phyloP scores from a whole-genome alignment of 1,140 invertebrate species.

The Platorchestia sp. region DNA sequence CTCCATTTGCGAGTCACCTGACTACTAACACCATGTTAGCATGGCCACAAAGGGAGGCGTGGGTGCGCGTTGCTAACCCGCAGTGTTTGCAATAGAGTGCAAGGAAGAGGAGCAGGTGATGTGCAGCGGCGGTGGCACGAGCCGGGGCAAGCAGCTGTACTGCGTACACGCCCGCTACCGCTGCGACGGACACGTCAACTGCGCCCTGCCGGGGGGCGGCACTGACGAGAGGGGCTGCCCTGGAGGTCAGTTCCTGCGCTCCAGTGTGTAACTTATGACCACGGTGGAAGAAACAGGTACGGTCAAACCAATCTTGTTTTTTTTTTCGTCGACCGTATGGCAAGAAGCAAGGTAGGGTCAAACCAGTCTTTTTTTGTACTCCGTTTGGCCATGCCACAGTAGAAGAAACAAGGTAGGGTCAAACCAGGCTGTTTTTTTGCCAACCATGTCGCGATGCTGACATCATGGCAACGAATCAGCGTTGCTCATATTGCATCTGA shows the following conservation, averaged over 20 bases:
- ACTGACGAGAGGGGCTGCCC: slow-evolving; percentile 46
- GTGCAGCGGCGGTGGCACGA: slow-evolving; percentile 29
- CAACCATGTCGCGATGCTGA: no score
- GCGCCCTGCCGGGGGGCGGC: slow-evolving; percentile 46
- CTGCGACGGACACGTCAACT: slow-evolving; percentile 58
- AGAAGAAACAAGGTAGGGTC: no score
- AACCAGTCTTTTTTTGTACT: no score
- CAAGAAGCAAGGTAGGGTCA: no score
- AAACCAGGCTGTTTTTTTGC: no score
- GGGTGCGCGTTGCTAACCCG: not conserved
- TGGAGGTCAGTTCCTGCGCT: not conserved
- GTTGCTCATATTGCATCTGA: no score
- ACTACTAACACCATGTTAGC: no score
- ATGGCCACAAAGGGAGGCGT: not conserved
- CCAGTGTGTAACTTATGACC: not conserved
- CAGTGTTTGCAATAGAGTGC: slow-evolving; percentile 57
- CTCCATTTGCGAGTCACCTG: no score
- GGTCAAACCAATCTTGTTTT: no score
- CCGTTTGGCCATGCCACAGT: no score
- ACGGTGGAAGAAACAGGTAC: not conserved
- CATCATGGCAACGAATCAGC: no score
- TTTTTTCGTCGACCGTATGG: no score
- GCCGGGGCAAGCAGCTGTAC: slow-evolving; percentile 38
- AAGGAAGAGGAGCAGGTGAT: slow-evolving; percentile 46
- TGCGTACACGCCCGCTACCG: slow-evolving; percentile 47